phyloP scores from a whole-genome alignment of 2,888 invertebrate species.

The Morinoia aosen region DNA sequence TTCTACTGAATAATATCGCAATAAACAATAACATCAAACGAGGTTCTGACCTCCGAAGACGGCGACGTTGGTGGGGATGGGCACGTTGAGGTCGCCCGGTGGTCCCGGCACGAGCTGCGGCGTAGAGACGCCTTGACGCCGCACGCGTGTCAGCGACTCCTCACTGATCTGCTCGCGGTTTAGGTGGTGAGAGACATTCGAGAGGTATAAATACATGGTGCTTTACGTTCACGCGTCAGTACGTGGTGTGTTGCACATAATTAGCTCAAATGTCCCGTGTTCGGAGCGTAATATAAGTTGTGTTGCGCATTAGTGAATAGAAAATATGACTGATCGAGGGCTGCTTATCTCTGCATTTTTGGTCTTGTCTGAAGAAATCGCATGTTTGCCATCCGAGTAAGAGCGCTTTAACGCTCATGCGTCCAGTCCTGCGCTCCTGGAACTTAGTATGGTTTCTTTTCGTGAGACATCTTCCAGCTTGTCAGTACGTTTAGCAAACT shows the following conservation, averaged over 20 bases:
- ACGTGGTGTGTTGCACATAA: background rate
- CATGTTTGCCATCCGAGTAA: background rate
- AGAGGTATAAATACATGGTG: background rate
- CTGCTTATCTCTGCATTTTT: background rate
- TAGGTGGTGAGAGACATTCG: background rate
- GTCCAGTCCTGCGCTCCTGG: background rate
- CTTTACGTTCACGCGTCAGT: background rate
- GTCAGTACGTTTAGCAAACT: background rate
- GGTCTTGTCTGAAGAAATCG: background rate
- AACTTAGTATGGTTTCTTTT: background rate
- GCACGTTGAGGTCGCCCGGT: slow-evolving; percentile 35
- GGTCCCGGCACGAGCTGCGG: slow-evolving; percentile 49
- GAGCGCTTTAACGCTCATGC: background rate
- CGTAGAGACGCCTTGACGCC: background rate
- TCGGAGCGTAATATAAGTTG: background rate
- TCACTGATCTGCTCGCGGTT: background rate
- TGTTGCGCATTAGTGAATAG: background rate
- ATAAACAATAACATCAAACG: background rate
- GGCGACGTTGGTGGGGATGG: slow-evolving; percentile 54
- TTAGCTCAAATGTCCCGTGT: background rate
- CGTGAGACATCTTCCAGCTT: background rate
- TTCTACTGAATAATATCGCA: background rate
- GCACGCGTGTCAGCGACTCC: background rate
- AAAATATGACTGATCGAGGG: background rate
- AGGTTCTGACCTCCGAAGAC: slow-evolving; percentile 36